phyloP scores from a whole-genome alignment of 1,140 invertebrate species.

The Oryzaephilus surinamensis region DNA sequence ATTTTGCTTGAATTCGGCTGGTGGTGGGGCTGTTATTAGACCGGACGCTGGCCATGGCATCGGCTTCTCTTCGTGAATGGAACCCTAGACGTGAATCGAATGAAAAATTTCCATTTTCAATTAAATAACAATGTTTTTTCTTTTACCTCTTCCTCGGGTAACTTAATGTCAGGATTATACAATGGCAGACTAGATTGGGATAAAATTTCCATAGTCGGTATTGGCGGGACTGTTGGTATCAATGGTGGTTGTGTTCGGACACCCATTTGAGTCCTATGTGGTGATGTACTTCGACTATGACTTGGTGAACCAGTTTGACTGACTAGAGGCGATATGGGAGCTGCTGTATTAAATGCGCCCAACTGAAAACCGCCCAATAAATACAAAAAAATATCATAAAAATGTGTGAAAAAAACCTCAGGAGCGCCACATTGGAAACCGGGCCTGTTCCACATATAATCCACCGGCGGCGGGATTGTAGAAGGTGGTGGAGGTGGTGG shows the following conservation, averaged over 20 bases:
- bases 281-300: slow-evolving; percentile 49
- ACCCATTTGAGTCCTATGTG: slow-evolving; percentile 32
- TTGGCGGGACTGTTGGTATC: slow-evolving; percentile 1
- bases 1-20: slow-evolving; percentile 27
- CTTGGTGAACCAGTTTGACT: slow-evolving; percentile 46
- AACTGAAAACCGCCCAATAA: slow-evolving; percentile 6
- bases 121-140: background rate
- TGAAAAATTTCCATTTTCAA: background rate
- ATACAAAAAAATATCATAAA: background rate
- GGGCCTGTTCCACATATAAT: slow-evolving; percentile 37
- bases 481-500: slow-evolving; percentile 37
- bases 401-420: slow-evolving; percentile 20
- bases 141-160: slow-evolving; percentile 18
- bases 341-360: slow-evolving; percentile 35
- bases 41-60: slow-evolving; percentile 1
- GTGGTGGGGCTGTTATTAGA: background rate
- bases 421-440: slow-evolving; percentile 40
- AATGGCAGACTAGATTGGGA: slow-evolving; percentile 15
- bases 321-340: slow-evolving; percentile 44
- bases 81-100: background rate
- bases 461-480: slow-evolving; percentile 35
- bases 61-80: slow-evolving; percentile 8
- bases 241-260: slow-evolving; percentile 6
- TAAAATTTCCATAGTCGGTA: slow-evolving; percentile 14
- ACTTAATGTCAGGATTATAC: slow-evolving; percentile 11